Percentiles rank a stretch among this genome's conserved stretches.
Evolutionary conservation across 2,113 vertebrate genomes (phyloP).

Genomic region (Malurus melanocephalus): DNA sequence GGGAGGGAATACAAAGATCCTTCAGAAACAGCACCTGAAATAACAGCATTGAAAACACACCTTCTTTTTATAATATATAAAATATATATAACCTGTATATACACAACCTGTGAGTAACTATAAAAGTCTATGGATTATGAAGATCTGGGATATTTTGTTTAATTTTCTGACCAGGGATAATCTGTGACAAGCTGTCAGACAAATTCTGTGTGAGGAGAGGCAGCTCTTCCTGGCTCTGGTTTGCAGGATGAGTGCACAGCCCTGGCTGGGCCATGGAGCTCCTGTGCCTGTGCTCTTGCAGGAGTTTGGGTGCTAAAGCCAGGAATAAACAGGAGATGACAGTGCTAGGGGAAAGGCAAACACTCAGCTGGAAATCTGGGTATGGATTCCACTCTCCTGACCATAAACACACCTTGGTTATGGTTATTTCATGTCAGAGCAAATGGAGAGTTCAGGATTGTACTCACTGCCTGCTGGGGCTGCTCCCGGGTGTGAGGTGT

Average conservation of each 20-base stretch:
- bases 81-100: no score
- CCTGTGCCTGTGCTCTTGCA: background rate
- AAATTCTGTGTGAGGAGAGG: background rate
- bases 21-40: conserved; percentile 42
- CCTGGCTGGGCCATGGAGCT: background rate
- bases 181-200: background rate
- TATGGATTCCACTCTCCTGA: accelerated
- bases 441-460: background rate
- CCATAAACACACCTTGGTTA: accelerated
- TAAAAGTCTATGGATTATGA: background rate
- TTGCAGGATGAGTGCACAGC: background rate
- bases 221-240: background rate
- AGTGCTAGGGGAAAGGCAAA: background rate
- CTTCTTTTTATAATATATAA: background rate
- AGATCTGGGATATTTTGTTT: background rate
- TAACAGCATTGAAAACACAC: background rate
- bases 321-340: background rate
- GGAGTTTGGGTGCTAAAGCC: background rate
- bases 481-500: background rate
- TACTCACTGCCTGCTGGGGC: background rate
- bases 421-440: background rate
- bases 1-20: background rate
- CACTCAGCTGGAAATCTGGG: background rate
- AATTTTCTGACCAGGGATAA: background rate
- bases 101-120: background rate